A percentile compares a stretch with the other conserved stretches of the same genome.
phyloP scores from a whole-genome alignment of 2,888 invertebrate genomes.

The Leptopterna dolabrata region DNA sequence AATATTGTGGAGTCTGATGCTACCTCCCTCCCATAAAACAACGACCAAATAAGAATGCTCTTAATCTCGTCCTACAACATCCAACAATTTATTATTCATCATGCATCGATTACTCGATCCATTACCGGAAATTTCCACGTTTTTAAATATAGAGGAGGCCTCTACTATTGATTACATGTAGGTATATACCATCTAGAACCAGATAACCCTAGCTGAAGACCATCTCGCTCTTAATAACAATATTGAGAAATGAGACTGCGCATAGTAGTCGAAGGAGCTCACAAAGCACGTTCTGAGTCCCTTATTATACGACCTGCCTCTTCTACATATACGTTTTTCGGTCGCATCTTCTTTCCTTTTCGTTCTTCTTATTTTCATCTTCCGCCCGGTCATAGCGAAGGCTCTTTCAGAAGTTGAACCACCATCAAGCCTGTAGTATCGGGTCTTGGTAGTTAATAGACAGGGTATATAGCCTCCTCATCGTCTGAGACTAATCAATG shows the following conservation, averaged over 20 bases:
- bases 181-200: background rate
- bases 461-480: background rate
- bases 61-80: too few relatives aligned
- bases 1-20: too few relatives aligned
- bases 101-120: background rate
- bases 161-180: background rate
- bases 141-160: background rate
- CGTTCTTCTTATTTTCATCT: constrained; percentile 19
- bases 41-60: too few relatives aligned
- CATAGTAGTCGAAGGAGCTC: background rate
- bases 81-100: background rate
- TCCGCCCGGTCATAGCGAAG: constrained; percentile 16
- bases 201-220: background rate
- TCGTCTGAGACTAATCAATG: constrained; percentile 45
- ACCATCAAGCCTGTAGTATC: background rate
- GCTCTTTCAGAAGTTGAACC: constrained; percentile 1
- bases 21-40: too few relatives aligned
- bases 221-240: constrained; percentile 16
- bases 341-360: background rate
- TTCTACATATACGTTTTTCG: constrained; percentile 40
- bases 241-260: constrained; percentile 31
- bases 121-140: background rate
- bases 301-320: constrained; percentile 27
- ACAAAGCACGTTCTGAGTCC: constrained; percentile 30
- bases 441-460: constrained; percentile 30